Evolutionary conservation across 1,140 invertebrate species (phyloP), one percentile per base, ranked within the genome.

Genomic region (Antheraea mylitta): DNA sequence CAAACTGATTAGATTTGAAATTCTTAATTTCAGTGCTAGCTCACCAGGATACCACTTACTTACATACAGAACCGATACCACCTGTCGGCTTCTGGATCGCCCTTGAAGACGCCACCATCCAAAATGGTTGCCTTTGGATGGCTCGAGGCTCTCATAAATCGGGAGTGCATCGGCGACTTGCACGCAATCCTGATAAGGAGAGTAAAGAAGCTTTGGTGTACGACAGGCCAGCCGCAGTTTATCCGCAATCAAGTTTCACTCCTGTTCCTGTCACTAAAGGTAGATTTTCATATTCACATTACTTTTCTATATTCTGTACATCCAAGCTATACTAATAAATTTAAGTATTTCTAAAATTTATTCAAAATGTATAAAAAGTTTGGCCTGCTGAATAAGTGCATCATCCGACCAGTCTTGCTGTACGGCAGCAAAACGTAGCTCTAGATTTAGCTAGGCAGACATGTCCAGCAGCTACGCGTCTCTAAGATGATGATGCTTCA

Each of bases 71-170:
- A 68, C 98, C 95, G 18, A 89, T 94, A 37, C 94, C 94, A 16
- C 93, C 96, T 0, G 88, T 98, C 13, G 98, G 98, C 2, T 96
- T 99, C 80, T 99, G 99, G 99, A 96, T 99, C 61, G 97, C 99
- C 3, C 88, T 99, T 0, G 98, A 99, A 79, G 97, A 99, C 81
- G 97, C 98, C 3, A 98, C 96, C 0, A 64, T 95, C 10, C 96
- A 99, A 81, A 99, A 99, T 86, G 98, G 99, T 8, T 99, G 99
- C 83, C 93, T 99, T 7, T 98, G 96, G 95, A 97, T 99, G 83
- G 95, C 97, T 1, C 96, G 96, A 58, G 97, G 97, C 1, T 99
- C 98, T 0, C 98, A 99, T 83, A 96, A 96, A 86, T 95, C 95
- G 76, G 96, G 95, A 0, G 94, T 97, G 0, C 96, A 96, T 76